Base-by-base conservation (phyloP, 1,140 invertebrate species). In the Adelges cooleyi region DNA sequence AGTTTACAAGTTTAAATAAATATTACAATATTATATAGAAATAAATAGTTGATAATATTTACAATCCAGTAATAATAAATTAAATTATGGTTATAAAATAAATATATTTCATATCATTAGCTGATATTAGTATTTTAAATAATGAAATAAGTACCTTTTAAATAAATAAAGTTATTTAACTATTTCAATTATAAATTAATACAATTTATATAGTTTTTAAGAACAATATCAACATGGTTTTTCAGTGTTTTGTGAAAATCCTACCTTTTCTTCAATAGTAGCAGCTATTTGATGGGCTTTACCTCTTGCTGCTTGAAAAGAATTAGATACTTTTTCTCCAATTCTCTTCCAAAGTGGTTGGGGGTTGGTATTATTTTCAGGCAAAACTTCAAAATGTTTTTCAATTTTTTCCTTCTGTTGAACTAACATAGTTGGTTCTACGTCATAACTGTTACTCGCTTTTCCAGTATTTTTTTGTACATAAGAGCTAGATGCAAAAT, bases 221-320 rank as follows among this genome's bases (percentile, higher is more conserved):
- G 13, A n/a, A 23, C 4, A 20, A 20, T 5, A 27, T 40, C 13
- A 36, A 53, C 36, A 22, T 17, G 27, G 46, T 5, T 25, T 49
- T 51, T 40, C 17, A 10, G 22, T 42, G 2, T 50, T 15, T 27
- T 17, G 40, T 56, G 20, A 42, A 42, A 56, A 42, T 3, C 53
- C 38, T 56, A 56, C 53, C 42, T 42, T 56, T 23, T 56, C 53
- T 29, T 56, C 25, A 56, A 56, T 42, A 42, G 22, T 56, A 25
- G 53, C 23, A 25, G 38, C 53, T 25, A 56, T 11, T 10, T 56
- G 38, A 5, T 56, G 53, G 1, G 53, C 53, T 56, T 42, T 56
- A 5, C 11, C 27, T 9, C 27, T 56, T 2, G 38, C 53, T 17
- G 17, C 42, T 56, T 56, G 20, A 17, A 56, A 40, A 42, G 38